Conservation (phyloP, 1,140 invertebrate genomes). For the Macrobrachium rosenbergii region DNA sequence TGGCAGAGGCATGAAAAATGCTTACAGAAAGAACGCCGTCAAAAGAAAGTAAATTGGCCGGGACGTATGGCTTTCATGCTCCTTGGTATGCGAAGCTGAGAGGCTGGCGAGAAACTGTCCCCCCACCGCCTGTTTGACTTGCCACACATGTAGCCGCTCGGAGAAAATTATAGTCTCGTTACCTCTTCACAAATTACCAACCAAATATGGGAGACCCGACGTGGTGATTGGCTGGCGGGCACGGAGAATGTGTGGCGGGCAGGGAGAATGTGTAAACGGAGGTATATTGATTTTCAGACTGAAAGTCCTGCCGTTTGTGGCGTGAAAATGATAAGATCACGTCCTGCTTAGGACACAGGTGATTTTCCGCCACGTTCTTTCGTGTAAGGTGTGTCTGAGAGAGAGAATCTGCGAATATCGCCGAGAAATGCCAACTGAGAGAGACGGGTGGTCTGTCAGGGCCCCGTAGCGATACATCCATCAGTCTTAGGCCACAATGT, state of each 20-base stretch:
- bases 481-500: conserved; percentile 28
- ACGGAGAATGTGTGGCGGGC: neutral
- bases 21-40: too few species aligned
- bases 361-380: neutral
- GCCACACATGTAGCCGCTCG: conserved; percentile 53
- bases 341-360: neutral
- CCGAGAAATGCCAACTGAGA: conserved; percentile 13
- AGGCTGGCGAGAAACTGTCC: neutral
- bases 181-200: conserved; percentile 56
- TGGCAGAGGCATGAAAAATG: too few species aligned
- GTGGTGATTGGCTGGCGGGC: conserved; percentile 7
- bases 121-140: conserved; percentile 32
- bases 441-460: conserved; percentile 36
- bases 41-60: too few species aligned
- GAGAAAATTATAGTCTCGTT: conserved; percentile 55
- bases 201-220: conserved; percentile 51
- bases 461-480: conserved; percentile 38
- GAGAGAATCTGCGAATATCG: neutral
- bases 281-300: conserved; percentile 18
- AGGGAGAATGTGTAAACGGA: conserved; percentile 2
- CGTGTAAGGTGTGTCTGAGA: neutral
- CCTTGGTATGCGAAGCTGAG: neutral
- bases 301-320: neutral
- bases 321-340: neutral
- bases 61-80: too few species aligned